Conservation (phyloP, 2,888 invertebrate genomes). For the Diadegma fenestrale region DNA sequence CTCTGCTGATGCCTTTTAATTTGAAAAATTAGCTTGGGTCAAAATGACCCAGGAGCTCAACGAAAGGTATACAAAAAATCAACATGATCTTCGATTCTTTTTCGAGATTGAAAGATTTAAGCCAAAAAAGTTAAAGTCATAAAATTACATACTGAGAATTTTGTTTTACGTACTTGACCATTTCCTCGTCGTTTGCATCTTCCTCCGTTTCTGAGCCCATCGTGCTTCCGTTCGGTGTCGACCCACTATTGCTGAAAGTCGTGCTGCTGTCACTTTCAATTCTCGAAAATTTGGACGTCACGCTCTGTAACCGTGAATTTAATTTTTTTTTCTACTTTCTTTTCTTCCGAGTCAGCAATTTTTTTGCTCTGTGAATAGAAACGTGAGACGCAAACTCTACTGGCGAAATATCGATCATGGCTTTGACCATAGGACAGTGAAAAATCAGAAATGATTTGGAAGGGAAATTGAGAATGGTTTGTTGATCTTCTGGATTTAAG, state of each 20-base stretch:
- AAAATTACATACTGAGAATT: background rate
- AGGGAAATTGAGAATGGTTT: background rate
- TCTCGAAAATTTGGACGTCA: conserved; percentile 77
- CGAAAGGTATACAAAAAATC: background rate
- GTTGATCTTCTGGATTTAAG: background rate
- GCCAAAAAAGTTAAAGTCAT: background rate
- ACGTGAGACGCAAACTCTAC: background rate
- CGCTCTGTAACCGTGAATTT: conserved; percentile 72
- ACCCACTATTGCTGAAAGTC: conserved; percentile 85
- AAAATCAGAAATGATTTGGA: background rate
- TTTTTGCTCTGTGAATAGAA: background rate
- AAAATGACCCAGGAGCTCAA: background rate
- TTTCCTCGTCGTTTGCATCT: conserved; percentile 81
- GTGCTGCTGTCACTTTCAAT: conserved; percentile 84
- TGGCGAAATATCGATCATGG: background rate
- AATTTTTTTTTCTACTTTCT: background rate
- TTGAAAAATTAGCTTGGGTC: background rate
- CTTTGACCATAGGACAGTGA: background rate
- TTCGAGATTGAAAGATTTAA: background rate
- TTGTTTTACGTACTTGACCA: conserved; percentile 79
- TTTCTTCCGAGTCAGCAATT: background rate
- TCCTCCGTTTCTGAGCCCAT: conserved; percentile 83
- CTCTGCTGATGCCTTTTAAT: too few relatives aligned
- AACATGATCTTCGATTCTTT: background rate
- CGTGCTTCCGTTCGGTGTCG: conserved; percentile 83